Evolutionary conservation across 2,797 vertebrate species (phyloP).

Genomic region (Synaphobranchus kaupii): DNA sequence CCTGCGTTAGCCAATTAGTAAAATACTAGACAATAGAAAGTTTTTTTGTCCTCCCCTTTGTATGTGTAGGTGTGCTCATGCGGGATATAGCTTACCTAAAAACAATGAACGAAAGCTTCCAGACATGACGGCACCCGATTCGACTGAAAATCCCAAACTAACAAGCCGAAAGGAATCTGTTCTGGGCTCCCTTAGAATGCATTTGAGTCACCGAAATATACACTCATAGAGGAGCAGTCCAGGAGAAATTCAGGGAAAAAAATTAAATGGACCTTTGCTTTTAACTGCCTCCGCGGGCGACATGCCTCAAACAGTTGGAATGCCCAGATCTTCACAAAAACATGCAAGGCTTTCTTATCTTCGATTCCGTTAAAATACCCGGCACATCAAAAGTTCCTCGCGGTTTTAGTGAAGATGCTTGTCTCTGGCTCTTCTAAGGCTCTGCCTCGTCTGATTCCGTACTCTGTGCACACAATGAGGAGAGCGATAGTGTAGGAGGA

Average conservation of each 20-base stretch:
- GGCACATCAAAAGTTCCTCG: constrained; percentile 73
- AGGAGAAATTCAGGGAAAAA: constrained; percentile 49
- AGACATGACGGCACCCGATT: constrained; percentile 71
- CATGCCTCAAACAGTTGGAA: constrained; percentile 62
- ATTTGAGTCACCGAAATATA: constrained; percentile 62
- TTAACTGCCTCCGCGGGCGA: constrained; percentile 68
- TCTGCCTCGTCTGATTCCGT: constrained; percentile 62
- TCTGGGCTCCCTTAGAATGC: constrained; percentile 61
- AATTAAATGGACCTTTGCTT: constrained; percentile 59
- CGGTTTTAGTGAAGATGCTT: constrained; percentile 69
- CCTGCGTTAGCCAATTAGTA: neutral
- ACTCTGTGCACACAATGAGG: constrained; percentile 57
- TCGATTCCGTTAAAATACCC: constrained; percentile 61
- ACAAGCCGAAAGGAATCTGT: constrained; percentile 67
- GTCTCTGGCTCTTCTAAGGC: constrained; percentile 61
- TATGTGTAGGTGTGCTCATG: neutral
- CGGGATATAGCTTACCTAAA: constrained; percentile 74
- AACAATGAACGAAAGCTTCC: constrained; percentile 71
- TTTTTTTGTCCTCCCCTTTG: constrained; percentile 20
- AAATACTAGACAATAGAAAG: constrained; percentile 30
- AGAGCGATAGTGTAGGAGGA: constrained; percentile 53
- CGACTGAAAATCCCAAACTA: constrained; percentile 64
- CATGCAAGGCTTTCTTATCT: constrained; percentile 55
- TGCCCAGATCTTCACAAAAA: constrained; percentile 57
- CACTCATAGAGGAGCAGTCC: constrained; percentile 58